Evolutionary conservation across 2,113 vertebrate genomes (phyloP), one percentile per base, ranked within the genome.

Genomic region (Poeciliopsis prolifica): DNA sequence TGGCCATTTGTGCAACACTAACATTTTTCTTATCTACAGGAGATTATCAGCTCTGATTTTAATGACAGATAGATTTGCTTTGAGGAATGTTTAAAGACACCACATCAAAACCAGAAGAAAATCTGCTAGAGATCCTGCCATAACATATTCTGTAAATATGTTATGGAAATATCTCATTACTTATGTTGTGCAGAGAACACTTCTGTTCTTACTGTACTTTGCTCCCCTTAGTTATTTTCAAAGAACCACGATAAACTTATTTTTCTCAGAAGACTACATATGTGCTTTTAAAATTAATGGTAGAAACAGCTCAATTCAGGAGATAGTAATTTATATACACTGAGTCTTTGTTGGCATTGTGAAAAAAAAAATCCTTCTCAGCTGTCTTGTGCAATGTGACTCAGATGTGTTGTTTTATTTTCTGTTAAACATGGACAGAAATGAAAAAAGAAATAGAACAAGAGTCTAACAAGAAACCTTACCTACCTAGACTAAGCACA

Each of bases 21-120:
- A 77, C 28, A 61, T 79, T 72, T 61, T 40, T 54, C 29, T 69
- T 63, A 69, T 78, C 64, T 24, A 30, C 58, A 66, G 62, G 42
- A 67, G 33, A 79, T 63, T 4, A 68, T 77, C 58, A 77, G 84
- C 58, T 71, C 78, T 1, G 1, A 70, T 54, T 68, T 61, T 68
- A 75, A 69, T 65, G 48, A 37, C 40, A 77, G 61, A 83, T 68
- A 51, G n/a, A 74, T 84, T 65, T 1, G 3, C 60, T 78, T 77
- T 74, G 68, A 48, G 72, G 83, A 54, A 79, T 5, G 10, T 31
- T 0, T 0, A 65, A 69, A 72, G 28, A 79, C 33, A n/a, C 15
- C 4, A 28, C 26, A n/a, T 61, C n/a, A 19, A 61, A 37, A 64
- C 19, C 44, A 58, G 51, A 58, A n/a, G 24, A 58, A 58, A 58